Conservation (phyloP, 2,113 vertebrate genomes). For the Siniperca knerii region DNA sequence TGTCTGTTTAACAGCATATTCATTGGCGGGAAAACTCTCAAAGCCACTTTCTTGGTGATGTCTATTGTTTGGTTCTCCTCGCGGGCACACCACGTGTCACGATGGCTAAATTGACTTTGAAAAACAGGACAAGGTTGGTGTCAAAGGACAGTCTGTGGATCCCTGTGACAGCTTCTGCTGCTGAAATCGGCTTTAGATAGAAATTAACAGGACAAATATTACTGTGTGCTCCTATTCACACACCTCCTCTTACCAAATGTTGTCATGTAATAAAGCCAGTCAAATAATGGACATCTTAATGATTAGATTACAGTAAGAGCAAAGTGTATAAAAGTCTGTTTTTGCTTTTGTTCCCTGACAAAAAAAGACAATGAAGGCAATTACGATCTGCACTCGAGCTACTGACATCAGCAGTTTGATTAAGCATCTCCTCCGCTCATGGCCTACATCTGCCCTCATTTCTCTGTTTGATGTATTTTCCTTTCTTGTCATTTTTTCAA, state of each 20-base stretch:
- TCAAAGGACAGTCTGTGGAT: conserved; percentile 29
- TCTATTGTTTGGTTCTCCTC: conserved; percentile 53
- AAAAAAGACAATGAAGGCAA: conserved; percentile 48
- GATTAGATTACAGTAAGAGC: background rate
- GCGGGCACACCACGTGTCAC: conserved; percentile 11
- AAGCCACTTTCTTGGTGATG: conserved; percentile 46
- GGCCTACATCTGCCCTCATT: conserved; percentile 69
- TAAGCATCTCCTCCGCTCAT: conserved; percentile 46
- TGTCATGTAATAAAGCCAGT: background rate
- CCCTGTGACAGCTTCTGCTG: conserved; percentile 20
- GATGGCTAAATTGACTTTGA: conserved; percentile 71
- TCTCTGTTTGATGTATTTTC: conserved; percentile 69
- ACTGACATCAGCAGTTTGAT: conserved; percentile 65
- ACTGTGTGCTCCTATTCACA: background rate
- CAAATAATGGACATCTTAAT: background rate
- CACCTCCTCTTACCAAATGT: background rate
- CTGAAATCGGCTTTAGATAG: conserved; percentile 26
- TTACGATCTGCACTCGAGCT: conserved; percentile 25
- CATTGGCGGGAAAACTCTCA: conserved; percentile 56
- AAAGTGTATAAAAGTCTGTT: background rate
- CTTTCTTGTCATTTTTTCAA: conserved; percentile 22
- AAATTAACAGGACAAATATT: conserved; percentile 17
- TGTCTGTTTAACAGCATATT: conserved; percentile 80
- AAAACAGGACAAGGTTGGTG: conserved; percentile 42
- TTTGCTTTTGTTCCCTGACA: background rate